phyloP scores from a whole-genome alignment of 1,140 invertebrate genomes.

The Sycophila sp. region DNA sequence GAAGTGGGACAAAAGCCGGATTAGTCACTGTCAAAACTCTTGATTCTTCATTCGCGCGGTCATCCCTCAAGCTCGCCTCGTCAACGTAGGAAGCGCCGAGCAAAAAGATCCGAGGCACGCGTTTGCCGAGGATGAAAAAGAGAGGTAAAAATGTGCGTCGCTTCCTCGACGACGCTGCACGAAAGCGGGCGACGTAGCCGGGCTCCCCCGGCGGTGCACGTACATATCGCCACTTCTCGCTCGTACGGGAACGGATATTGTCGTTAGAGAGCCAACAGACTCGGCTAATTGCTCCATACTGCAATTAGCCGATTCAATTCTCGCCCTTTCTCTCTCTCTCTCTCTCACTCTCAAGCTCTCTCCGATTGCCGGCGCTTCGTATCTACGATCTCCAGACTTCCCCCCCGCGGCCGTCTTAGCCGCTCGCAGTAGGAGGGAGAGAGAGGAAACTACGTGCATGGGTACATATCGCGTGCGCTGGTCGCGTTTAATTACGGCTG shows the following conservation, averaged over 20 bases:
- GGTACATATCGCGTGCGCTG: background rate
- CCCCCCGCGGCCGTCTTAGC: background rate
- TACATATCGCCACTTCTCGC: background rate
- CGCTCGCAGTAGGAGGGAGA: background rate
- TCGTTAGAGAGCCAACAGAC: conserved; percentile 30
- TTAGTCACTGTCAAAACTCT: conserved; percentile 22
- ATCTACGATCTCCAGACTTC: background rate
- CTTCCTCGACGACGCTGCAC: too few species aligned
- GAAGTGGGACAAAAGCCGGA: background rate
- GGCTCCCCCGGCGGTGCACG: too few species aligned
- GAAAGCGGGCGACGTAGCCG: too few species aligned
- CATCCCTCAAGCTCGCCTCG: background rate
- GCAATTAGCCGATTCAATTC: conserved; percentile 36
- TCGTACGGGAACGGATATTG: conserved; percentile 8
- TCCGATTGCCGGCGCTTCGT: background rate
- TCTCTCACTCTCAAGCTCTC: background rate
- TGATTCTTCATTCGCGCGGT: background rate
- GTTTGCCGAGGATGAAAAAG: background rate
- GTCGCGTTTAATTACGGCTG: conserved; percentile 14
- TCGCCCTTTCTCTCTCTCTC: background rate
- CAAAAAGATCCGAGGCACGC: too few species aligned
- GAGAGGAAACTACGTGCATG: background rate
- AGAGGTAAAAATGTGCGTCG: background rate
- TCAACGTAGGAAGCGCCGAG: too few species aligned
- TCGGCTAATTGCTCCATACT: conserved; percentile 29